Evolutionary conservation across 2,797 vertebrate genomes (phyloP), one percentile per base, ranked within the genome.

Genomic region (Hoplostethus atlanticus): DNA sequence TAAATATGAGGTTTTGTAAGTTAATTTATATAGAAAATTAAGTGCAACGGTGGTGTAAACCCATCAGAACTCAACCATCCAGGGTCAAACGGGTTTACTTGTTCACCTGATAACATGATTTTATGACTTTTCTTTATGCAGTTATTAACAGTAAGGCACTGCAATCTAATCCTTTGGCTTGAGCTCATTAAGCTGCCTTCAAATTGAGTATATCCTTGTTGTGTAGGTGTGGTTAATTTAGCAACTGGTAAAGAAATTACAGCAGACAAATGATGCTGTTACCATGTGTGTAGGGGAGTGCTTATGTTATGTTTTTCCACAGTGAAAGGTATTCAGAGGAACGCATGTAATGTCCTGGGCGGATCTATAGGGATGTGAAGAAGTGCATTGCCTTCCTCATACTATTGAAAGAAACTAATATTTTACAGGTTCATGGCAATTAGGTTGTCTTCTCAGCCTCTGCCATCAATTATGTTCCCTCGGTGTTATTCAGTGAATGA

Each of bases 1-100:
- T 56, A 36, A 54, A 28, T 38, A 25, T 42, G 21, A 38, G 15
- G n/a, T 40, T 64, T 52, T 52, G 2, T 8, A 17, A 50, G 47
- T 50, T 50, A 8, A 59, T 87, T 81, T 72, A 38, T 56, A 58
- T 34, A 36, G 40, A 44, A 55, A 68, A 73, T 65, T 6, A 10
- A 61, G 21, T 16, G 54, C 52, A 55, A 64, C 60, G 47, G 60
- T 68, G 36, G 12, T 65, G 51, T 65, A 71, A 69, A 48, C 34
- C 65, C 31, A 46, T 21, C 21, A 21, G 21, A 21, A 21, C 21
- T 21, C 21, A 21, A 21, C 21, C 21, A 2, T 36, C 6, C 34
- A 36, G 38, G 38, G 38, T 8, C 38, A 40, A 10, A 40, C 9
- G 2, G 38, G 6, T 8, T 40, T 40, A 40, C 1, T 40, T 40